phyloP scores from a whole-genome alignment of 2,888 invertebrate species.

The Labia minor region DNA sequence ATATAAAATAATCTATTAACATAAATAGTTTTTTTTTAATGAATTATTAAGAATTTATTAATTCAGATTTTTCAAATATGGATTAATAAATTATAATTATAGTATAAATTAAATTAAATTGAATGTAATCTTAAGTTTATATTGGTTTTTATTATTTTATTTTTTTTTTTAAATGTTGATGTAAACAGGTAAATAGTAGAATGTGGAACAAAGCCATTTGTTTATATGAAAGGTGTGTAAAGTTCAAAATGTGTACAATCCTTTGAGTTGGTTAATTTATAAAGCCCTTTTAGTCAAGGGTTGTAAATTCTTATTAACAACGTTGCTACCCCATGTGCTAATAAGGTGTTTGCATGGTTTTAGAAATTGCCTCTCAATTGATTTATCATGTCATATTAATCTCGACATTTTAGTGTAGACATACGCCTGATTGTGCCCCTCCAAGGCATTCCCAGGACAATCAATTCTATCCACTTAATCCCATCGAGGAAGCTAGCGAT shows the following conservation, averaged over 20 bases:
- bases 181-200: too few relatives aligned
- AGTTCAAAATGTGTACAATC: neutral
- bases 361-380: neutral
- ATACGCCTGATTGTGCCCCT: neutral
- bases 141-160: too few relatives aligned
- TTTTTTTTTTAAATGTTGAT: too few relatives aligned
- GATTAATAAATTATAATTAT: too few relatives aligned
- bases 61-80: too few relatives aligned
- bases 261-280: neutral
- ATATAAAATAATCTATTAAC: too few relatives aligned
- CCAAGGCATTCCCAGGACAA: neutral
- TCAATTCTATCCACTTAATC: neutral
- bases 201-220: too few relatives aligned
- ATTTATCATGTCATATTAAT: conserved; percentile 13
- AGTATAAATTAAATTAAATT: too few relatives aligned
- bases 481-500: neutral
- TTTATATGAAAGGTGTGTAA: too few relatives aligned
- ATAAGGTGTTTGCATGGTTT: neutral
- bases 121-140: too few relatives aligned
- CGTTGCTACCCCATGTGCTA: neutral
- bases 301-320: neutral
- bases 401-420: neutral
- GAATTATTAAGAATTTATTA: too few relatives aligned
- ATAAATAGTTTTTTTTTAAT: too few relatives aligned
- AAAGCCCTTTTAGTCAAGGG: neutral